These are phyloP conservation scores for Neopipo cinnamomea DNA, from an alignment of 2,113 vertebrate species.

Conservation along the genomic window DNA sequence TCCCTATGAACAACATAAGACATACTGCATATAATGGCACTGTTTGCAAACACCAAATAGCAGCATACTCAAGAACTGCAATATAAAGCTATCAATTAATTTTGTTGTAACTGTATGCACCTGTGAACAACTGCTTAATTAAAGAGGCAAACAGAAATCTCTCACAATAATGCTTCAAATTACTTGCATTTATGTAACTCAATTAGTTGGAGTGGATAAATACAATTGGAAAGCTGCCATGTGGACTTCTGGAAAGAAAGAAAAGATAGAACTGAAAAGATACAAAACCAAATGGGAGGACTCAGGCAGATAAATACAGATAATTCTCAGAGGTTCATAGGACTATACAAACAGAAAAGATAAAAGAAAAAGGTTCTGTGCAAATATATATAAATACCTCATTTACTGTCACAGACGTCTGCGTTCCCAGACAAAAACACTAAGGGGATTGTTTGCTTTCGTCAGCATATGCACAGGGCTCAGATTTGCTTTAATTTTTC, in stretches of 20 bases:
- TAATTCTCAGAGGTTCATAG: constrained; percentile 55
- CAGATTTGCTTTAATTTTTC: constrained; percentile 25
- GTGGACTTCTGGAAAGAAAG: constrained; percentile 66
- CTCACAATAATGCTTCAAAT: constrained; percentile 77
- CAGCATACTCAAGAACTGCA: constrained; percentile 64
- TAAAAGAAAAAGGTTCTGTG: constrained; percentile 49
- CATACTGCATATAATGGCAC: constrained; percentile 48
- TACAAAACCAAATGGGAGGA: constrained; percentile 63
- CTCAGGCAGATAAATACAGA: constrained; percentile 38
- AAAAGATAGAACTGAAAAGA: constrained; percentile 60
- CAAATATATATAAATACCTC: constrained; percentile 51
- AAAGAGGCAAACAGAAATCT: constrained; percentile 82
- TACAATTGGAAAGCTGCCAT: constrained; percentile 78
- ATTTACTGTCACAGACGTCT: constrained; percentile 47
- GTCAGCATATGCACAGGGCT: not conserved
- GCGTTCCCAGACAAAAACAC: constrained; percentile 43
- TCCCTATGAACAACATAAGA: constrained; percentile 55
- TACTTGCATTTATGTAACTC: constrained; percentile 78
- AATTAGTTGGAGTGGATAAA: constrained; percentile 81
- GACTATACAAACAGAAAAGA: constrained; percentile 68
- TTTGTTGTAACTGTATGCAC: constrained; percentile 83
- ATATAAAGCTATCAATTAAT: constrained; percentile 84
- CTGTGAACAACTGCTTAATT: constrained; percentile 83
- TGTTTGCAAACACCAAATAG: constrained; percentile 72
- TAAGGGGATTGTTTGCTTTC: constrained; percentile 19